Evolutionary conservation across 2,888 invertebrate species (phyloP), one percentile per base, ranked within the genome.

Genomic region (Eurois occulta): DNA sequence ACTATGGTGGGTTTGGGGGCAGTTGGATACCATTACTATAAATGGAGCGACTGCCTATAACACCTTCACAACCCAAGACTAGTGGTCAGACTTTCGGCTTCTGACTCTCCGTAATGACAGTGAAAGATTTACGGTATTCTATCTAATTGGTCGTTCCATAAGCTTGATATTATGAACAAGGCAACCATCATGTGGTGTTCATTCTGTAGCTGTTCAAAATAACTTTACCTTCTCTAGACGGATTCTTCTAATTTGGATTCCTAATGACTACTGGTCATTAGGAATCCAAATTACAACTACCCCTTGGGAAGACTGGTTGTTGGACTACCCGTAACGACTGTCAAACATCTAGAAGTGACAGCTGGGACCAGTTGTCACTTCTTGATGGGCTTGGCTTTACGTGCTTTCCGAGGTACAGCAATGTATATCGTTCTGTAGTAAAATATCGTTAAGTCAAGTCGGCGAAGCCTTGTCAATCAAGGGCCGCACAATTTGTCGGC

Each of bases 401-500:
- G 4, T 32, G 32, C 32, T 32, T 64, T 24, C 35, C 11, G 13
- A 38, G 24, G 41, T n/a, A 55, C 28, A 24, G 68, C 66, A 72
- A 75, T 60, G 75, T 48, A 78, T 65, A 28, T 3, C 2, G 16
- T n/a, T 4, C 16, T 38, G 3, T 13, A 18, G 21, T 18, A 65
- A 72, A 81, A n/a, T 24, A 1, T 21, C 24, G 35, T 52, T 32
- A n/a, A 48, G 28, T 66, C 35, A 11, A 62, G 43, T 66, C 13
- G 38, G 65, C 32, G 11, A 69, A 64, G 41, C 60, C 72, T 72
- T 80, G 83, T 86, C 81, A 85, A 85, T 86, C 77, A 81, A 66
- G 52, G 24, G 21, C 70, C 16, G 43, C 67, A 72, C 81, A 88
- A 88, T 89, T 89, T 84, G 88, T 80, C 76, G 73, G 88, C 81